phyloP scores from a whole-genome alignment of 2,797 vertebrate genomes.

The Cryptoblepharus egeriae region DNA sequence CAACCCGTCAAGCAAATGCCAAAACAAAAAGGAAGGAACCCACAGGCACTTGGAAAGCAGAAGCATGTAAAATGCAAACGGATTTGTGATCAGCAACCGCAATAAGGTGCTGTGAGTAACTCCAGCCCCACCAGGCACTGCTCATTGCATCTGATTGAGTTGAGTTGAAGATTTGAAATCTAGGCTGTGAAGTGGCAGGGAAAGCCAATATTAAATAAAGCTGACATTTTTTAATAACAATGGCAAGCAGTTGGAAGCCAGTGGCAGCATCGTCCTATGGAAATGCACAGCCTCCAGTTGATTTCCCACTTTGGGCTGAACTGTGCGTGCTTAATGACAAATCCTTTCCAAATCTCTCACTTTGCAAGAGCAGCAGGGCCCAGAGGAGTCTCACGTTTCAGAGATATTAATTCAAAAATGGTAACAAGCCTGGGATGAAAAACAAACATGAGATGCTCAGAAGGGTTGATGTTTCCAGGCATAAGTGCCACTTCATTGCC shows the following conservation, averaged over 20 bases:
- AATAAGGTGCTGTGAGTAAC: not conserved
- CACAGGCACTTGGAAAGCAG: not conserved
- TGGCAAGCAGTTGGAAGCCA: not conserved
- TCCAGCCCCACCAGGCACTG: not conserved
- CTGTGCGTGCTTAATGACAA: constrained; percentile 13
- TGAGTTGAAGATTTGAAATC: not conserved
- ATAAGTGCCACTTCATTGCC: constrained; percentile 1
- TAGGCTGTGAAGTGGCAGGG: accelerated
- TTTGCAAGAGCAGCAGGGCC: not conserved
- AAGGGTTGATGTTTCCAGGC: constrained; percentile 4
- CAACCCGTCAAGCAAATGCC: not conserved
- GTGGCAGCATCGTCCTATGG: not conserved
- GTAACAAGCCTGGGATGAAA: not conserved
- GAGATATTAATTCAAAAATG: not conserved
- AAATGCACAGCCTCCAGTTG: accelerated
- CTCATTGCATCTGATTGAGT: not conserved
- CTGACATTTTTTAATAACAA: constrained; percentile 29
- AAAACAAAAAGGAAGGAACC: not conserved
- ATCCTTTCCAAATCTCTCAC: not conserved
- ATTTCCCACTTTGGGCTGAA: accelerated
- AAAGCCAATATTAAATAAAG: constrained; percentile 8
- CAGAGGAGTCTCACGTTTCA: accelerated
- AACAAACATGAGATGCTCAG: constrained; percentile 7
- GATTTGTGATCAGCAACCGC: not conserved
- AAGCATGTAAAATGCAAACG: not conserved